These are phyloP conservation scores for Ophion obscuratus DNA, from an alignment of 2,888 invertebrate species.

Conservation along the genomic window DNA sequence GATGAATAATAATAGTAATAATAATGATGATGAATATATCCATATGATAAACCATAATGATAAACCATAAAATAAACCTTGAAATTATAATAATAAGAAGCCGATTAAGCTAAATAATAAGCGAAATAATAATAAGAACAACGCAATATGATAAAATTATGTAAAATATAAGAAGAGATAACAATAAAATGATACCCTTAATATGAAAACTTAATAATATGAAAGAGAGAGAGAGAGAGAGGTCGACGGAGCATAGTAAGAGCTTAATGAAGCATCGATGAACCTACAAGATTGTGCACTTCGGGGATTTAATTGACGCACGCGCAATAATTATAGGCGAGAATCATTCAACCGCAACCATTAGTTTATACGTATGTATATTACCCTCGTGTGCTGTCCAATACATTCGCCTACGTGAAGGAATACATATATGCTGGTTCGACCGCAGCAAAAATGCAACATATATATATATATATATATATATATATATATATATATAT, in stretches of 20 bases:
- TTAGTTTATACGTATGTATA: slow-evolving; percentile 8
- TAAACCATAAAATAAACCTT: no score
- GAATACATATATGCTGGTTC: slow-evolving; percentile 19
- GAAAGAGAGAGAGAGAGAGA: slow-evolving; percentile 4
- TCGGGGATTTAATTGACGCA: slow-evolving; percentile 65
- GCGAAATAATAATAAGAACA: no score
- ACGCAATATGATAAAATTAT: no score
- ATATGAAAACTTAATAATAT: no score
- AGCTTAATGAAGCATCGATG: slow-evolving; percentile 60
- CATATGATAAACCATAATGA: no score
- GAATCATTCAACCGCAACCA: slow-evolving; percentile 65
- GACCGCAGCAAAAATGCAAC: slow-evolving; percentile 34
- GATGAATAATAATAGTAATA: no score
- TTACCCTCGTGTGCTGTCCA: slow-evolving; percentile 18
- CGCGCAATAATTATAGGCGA: slow-evolving; percentile 66
- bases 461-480: not conserved
- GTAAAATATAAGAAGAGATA: no score
- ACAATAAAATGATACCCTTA: no score
- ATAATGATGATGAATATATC: no score
- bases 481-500: no score
- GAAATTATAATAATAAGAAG: no score
- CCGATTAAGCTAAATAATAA: no score
- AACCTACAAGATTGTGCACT: slow-evolving; percentile 59
- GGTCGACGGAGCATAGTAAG: not conserved
- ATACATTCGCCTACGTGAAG: slow-evolving; percentile 51